Conservation (phyloP, 1,140 invertebrate genomes). For the Ips typographus region DNA sequence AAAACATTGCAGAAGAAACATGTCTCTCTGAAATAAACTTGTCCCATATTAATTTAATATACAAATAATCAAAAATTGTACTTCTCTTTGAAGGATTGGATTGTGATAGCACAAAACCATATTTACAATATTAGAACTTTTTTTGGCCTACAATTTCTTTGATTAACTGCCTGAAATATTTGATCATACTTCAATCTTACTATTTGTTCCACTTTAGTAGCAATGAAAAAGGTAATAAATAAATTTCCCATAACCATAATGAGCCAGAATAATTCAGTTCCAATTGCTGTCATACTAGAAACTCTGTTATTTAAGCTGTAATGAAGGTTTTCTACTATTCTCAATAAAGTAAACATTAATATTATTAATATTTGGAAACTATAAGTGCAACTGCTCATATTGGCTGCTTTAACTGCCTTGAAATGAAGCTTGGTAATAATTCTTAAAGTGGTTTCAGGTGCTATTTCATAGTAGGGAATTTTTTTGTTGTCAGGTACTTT, state of each 20-base stretch:
- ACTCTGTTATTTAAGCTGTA: conserved; percentile 6
- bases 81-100: conserved; percentile 12
- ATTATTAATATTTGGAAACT: conserved; percentile 19
- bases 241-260: conserved; percentile 19
- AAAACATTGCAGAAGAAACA: conserved; percentile 27
- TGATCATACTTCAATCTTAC: not conserved
- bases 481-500: not conserved
- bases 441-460: conserved; percentile 14
- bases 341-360: conserved; percentile 1
- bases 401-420: conserved; percentile 14
- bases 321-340: conserved; percentile 23
- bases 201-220: not conserved
- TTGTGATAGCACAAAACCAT: conserved; percentile 17
- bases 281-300: conserved; percentile 1
- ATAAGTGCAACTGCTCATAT: conserved; percentile 20
- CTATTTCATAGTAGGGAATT: conserved; percentile 9
- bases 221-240: conserved; percentile 20
- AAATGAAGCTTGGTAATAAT: conserved; percentile 9
- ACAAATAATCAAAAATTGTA: not conserved
- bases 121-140: conserved; percentile 19
- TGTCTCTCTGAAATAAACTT: conserved; percentile 16
- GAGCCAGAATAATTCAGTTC: conserved; percentile 11
- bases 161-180: conserved; percentile 13
- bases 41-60: not conserved
- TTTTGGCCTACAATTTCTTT: conserved; percentile 16